These are phyloP conservation scores for Phrynocephalus guinanensis DNA, from an alignment of 2,797 vertebrate genomes.

Conservation along the genomic window DNA sequence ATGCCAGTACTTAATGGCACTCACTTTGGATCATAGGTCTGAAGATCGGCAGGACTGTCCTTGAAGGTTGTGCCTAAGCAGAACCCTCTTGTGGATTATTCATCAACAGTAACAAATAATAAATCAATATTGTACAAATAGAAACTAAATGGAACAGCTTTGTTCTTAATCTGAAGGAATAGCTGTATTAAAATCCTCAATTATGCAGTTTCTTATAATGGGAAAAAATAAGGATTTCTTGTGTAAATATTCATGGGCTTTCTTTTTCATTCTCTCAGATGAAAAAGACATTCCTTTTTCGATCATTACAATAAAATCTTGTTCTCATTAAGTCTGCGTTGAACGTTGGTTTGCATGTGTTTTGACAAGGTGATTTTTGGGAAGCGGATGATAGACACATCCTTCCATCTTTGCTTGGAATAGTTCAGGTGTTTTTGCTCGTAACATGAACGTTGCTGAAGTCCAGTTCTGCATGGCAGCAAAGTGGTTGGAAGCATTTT, in stretches of 20 bases:
- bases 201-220: neutral
- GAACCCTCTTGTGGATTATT: neutral
- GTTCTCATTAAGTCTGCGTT: neutral
- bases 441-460: neutral
- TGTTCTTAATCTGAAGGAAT: neutral
- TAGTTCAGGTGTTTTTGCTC: neutral
- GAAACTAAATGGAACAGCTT: neutral
- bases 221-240: neutral
- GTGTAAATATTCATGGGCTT: neutral
- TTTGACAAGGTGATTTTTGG: neutral
- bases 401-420: neutral
- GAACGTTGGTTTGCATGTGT: neutral
- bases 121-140: neutral
- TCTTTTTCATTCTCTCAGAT: neutral
- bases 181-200: neutral
- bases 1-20: neutral
- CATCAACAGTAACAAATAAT: neutral
- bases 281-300: neutral
- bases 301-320: neutral
- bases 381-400: neutral
- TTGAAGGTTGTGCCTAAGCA: neutral
- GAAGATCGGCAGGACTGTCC: neutral
- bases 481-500: neutral
- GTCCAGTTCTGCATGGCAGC: neutral
- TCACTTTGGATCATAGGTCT: too few species aligned